Evolutionary conservation across 2,797 vertebrate genomes (phyloP).

Genomic region (Catamblyrhynchus diadema): DNA sequence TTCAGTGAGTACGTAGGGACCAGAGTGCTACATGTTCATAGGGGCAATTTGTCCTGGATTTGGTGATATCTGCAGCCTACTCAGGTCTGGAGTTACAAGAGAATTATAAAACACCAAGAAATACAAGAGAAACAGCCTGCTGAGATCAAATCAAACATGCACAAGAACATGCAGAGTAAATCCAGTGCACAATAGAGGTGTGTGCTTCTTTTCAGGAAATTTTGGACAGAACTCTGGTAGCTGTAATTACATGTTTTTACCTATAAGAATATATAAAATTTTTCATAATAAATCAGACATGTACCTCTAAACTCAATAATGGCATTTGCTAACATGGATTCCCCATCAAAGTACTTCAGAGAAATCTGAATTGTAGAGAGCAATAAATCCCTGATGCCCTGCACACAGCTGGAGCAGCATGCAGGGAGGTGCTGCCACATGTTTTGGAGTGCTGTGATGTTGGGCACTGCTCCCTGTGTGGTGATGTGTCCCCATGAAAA

Average conservation of each 20-base stretch:
- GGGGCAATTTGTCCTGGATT: neutral
- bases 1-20: fast-evolving
- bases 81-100: neutral
- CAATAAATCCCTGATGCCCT: neutral
- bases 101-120: neutral
- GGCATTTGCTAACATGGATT: neutral
- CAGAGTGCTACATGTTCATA: neutral
- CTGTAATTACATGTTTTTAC: fast-evolving
- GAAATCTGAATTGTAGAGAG: neutral
- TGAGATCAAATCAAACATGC: fast-evolving
- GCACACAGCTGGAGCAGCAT: neutral
- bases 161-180: neutral
- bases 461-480: neutral
- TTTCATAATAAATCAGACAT: neutral
- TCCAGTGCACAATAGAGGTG: neutral
- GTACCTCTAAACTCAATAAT: neutral
- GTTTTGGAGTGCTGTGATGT: fast-evolving
- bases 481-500: neutral
- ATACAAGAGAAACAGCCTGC: neutral
- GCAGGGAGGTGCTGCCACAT: neutral
- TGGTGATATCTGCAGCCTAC: neutral
- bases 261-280: neutral
- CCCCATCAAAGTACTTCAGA: neutral
- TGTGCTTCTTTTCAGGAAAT: neutral
- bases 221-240: neutral